Conservation (phyloP, 30 jellyfish, hydroid and myxozoan species). For the Nemopilema nomurai region DNA sequence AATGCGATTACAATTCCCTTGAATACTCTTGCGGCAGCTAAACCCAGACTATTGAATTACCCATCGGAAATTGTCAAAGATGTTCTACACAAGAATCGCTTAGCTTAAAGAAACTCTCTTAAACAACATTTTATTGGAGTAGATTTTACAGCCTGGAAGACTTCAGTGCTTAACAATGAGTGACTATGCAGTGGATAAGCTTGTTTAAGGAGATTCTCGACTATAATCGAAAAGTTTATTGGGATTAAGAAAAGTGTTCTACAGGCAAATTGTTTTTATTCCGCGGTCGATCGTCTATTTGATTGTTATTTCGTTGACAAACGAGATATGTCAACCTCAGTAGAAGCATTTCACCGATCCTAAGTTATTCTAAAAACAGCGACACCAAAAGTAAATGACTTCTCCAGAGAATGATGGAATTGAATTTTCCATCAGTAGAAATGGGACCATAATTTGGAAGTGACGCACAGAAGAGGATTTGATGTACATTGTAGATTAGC, state of each 20-base stretch:
- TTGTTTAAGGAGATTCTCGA: background rate
- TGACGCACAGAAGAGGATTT: too few species aligned
- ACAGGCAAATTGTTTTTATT: background rate
- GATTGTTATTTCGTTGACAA: constrained; percentile 1
- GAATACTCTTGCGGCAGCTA: background rate
- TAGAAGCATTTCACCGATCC: too few species aligned
- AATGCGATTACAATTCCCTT: background rate
- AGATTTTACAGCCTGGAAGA: background rate
- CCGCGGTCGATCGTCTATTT: background rate
- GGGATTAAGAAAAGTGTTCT: background rate
- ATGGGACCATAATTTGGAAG: too few species aligned
- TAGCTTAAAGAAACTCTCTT: background rate
- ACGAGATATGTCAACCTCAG: background rate
- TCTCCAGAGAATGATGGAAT: background rate
- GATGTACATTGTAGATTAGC: background rate
- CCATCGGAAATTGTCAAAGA: background rate
- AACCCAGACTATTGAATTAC: background rate
- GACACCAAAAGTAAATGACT: background rate
- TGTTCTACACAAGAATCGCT: background rate
- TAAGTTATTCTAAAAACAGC: too few species aligned
- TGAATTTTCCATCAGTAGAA: too few species aligned
- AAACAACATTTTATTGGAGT: background rate
- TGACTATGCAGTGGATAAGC: background rate
- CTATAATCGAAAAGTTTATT: constrained; percentile 13
- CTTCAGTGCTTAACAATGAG: background rate